These are phyloP conservation scores for Harpagoxenus sublaevis DNA, from an alignment of 2,888 invertebrate species.

Conservation along the genomic window DNA sequence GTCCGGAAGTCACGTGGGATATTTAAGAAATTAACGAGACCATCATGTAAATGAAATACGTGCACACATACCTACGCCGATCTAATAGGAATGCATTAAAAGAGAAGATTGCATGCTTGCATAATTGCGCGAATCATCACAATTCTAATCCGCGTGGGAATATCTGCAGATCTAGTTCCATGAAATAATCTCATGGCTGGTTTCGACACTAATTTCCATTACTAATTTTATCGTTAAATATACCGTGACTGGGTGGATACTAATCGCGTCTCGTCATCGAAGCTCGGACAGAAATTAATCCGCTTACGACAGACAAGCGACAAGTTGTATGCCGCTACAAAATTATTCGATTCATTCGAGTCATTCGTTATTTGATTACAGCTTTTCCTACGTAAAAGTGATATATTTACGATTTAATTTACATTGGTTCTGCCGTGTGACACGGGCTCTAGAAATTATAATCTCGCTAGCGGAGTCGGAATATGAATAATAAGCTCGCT, in stretches of 20 bases:
- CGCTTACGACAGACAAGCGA: not conserved
- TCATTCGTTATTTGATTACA: not conserved
- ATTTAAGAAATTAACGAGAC: not conserved
- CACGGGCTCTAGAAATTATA: not conserved
- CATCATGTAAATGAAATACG: not conserved
- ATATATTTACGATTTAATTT: not conserved
- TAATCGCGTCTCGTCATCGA: not conserved
- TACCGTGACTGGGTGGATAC: not conserved
- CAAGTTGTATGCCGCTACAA: not conserved
- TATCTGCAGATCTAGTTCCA: constrained; percentile 38
- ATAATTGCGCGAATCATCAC: constrained; percentile 2
- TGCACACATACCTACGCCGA: not conserved
- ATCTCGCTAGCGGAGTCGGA: not conserved
- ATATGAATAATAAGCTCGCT: constrained; percentile 39
- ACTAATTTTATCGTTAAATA: constrained; percentile 34
- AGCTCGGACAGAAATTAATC: constrained; percentile 28
- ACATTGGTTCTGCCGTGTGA: not conserved
- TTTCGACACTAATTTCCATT: constrained; percentile 42
- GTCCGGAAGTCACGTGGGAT: not conserved
- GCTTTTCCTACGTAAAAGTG: not conserved
- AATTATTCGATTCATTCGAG: constrained; percentile 13
- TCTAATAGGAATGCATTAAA: not conserved
- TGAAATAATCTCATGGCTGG: constrained; percentile 17
- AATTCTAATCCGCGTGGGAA: constrained; percentile 43
- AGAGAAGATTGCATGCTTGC: constrained; percentile 4